These are phyloP conservation scores for Cephalotes varians DNA, from an alignment of 2,888 invertebrate species.

Conservation along the genomic window DNA sequence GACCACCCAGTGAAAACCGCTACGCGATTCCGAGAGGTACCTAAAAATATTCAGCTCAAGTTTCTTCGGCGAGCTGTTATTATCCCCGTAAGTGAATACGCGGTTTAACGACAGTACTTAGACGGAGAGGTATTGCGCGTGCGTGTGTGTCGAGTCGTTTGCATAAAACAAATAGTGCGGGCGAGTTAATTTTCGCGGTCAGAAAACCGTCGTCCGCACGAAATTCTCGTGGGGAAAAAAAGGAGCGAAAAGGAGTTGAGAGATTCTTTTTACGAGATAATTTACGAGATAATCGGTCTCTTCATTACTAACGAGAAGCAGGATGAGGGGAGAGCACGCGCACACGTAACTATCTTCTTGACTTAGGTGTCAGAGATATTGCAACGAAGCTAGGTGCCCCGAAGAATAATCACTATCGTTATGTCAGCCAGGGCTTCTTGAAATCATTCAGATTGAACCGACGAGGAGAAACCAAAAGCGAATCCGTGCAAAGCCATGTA, in stretches of 20 bases:
- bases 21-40: constrained; percentile 6
- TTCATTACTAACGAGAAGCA: constrained; percentile 62
- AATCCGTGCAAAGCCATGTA: constrained; percentile 61
- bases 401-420: constrained; percentile 69
- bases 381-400: constrained; percentile 63
- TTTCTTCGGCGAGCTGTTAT: constrained; percentile 52
- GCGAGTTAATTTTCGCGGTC: constrained; percentile 36
- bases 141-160: constrained; percentile 47
- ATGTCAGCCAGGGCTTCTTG: constrained; percentile 34
- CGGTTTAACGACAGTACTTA: constrained; percentile 18
- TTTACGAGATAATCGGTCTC: constrained; percentile 51
- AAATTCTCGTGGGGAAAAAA: background rate
- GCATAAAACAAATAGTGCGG: constrained; percentile 58
- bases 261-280: constrained; percentile 8
- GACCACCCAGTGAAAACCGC: constrained; percentile 25
- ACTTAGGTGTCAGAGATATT: constrained; percentile 65
- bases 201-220: background rate
- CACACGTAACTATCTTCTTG: constrained; percentile 7
- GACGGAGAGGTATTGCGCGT: constrained; percentile 15
- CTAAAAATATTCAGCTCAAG: constrained; percentile 44
- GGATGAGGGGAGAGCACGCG: constrained; percentile 15
- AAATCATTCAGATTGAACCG: constrained; percentile 54
- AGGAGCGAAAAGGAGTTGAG: background rate
- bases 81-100: constrained; percentile 57
- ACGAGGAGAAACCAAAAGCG: constrained; percentile 64